Evolutionary conservation across 1,140 invertebrate genomes (phyloP).

Genomic region (Magallana ariakensis): DNA sequence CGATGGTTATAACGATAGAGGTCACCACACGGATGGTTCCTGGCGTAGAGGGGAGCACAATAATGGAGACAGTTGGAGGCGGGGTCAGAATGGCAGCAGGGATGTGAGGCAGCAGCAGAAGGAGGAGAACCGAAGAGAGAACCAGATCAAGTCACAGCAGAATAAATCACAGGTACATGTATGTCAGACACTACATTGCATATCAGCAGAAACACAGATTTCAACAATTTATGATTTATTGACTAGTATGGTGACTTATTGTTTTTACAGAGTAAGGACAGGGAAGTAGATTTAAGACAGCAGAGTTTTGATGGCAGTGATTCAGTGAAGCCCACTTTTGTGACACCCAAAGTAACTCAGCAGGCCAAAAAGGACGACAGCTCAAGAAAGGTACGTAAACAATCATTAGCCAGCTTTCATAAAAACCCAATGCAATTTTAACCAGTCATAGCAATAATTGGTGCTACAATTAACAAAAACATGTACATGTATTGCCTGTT

Average conservation of each 20-base stretch:
- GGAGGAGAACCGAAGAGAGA: constrained; percentile 29
- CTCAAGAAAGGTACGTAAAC: neutral
- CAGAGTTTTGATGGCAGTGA: constrained; percentile 56
- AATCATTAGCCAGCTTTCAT: too few relatives aligned
- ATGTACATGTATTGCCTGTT: too few relatives aligned
- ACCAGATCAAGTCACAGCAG: constrained; percentile 24
- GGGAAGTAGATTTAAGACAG: constrained; percentile 34
- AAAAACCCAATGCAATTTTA: too few relatives aligned
- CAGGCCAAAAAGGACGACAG: constrained; percentile 12
- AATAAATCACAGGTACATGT: neutral
- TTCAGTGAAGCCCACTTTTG: constrained; percentile 65
- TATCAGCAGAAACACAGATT: too few relatives aligned
- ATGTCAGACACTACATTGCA: too few relatives aligned
- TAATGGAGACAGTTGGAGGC: neutral
- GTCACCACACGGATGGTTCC: neutral
- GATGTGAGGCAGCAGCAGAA: neutral
- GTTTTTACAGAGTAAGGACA: neutral
- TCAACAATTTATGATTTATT: too few relatives aligned
- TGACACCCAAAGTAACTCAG: constrained; percentile 65
- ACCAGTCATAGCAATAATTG: too few relatives aligned
- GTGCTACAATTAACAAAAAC: too few relatives aligned
- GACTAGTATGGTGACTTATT: neutral
- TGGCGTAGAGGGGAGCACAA: neutral
- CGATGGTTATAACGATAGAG: neutral
- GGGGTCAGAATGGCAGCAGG: constrained; percentile 33